phyloP scores from a whole-genome alignment of 2,113 vertebrate species.

The Notarius quadriscutis region DNA sequence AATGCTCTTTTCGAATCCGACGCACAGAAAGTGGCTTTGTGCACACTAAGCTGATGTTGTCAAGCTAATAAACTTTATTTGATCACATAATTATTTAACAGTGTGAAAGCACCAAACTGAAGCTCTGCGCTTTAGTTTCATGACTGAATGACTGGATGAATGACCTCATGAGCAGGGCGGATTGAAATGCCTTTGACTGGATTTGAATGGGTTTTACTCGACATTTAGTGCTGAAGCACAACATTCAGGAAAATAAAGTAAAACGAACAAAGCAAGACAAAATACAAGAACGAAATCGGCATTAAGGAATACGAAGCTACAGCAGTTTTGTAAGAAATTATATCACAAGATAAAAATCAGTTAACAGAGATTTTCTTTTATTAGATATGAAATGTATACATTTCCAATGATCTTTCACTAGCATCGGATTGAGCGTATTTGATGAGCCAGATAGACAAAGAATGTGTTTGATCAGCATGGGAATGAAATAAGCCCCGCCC shows the following conservation, averaged over 20 bases:
- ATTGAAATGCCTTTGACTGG: not conserved
- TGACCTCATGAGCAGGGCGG: not conserved
- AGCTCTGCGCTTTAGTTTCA: not conserved
- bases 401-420: not conserved
- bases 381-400: not conserved
- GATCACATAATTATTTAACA: not conserved
- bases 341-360: not conserved
- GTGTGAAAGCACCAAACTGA: not conserved
- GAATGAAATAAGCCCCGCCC: not conserved
- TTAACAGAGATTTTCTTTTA: not conserved
- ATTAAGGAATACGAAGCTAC: not conserved
- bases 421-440: not conserved
- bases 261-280: not conserved
- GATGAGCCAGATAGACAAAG: not conserved
- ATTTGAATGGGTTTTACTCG: not conserved
- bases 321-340: not conserved
- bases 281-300: not conserved
- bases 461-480: not conserved
- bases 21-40: not conserved
- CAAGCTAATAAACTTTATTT: not conserved
- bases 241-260: not conserved
- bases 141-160: not conserved
- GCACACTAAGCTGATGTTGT: not conserved
- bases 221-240: not conserved
- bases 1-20: not conserved